A percentile compares a stretch with the other conserved stretches of the same genome.
Evolutionary conservation across 2,888 invertebrate species (phyloP).

Genomic region (Sesia bembeciformis): DNA sequence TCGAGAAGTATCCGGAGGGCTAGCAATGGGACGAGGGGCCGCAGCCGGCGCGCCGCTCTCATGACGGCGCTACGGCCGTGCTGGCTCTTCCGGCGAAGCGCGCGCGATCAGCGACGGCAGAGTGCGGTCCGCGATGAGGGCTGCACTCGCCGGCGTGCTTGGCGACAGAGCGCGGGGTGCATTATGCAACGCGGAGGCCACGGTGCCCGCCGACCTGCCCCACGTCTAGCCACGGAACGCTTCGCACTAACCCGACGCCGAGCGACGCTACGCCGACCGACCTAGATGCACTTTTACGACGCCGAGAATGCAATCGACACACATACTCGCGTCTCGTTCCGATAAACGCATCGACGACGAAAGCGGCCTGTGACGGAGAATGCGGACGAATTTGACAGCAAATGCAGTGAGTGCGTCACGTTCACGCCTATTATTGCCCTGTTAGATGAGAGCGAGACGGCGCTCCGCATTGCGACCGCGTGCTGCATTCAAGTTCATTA

Average conservation of each 20-base stretch:
- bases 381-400: constrained; percentile 70
- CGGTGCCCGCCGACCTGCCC: constrained; percentile 57
- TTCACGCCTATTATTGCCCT: constrained; percentile 52
- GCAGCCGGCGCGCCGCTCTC: constrained; percentile 27
- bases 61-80: constrained; percentile 21
- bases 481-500: constrained; percentile 75
- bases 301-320: constrained; percentile 70
- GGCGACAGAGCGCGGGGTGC: constrained; percentile 43
- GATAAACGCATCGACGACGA: constrained; percentile 73
- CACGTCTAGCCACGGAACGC: constrained; percentile 58
- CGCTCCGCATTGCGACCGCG: constrained; percentile 47
- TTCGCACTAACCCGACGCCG: constrained; percentile 59
- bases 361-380: constrained; percentile 72
- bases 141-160: constrained; percentile 29
- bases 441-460: constrained; percentile 54
- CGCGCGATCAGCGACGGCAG: constrained; percentile 16
- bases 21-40: constrained; percentile 49
- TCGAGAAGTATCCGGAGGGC: constrained; percentile 55
- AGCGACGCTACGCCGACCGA: constrained; percentile 56
- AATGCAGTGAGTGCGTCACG: constrained; percentile 67
- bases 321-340: constrained; percentile 74
- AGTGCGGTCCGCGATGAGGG: constrained; percentile 13
- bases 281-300: constrained; percentile 73
- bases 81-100: constrained; percentile 9
- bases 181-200: constrained; percentile 48